phyloP scores from a whole-genome alignment of 2,888 invertebrate species.

The Tetanocera ferruginea region DNA sequence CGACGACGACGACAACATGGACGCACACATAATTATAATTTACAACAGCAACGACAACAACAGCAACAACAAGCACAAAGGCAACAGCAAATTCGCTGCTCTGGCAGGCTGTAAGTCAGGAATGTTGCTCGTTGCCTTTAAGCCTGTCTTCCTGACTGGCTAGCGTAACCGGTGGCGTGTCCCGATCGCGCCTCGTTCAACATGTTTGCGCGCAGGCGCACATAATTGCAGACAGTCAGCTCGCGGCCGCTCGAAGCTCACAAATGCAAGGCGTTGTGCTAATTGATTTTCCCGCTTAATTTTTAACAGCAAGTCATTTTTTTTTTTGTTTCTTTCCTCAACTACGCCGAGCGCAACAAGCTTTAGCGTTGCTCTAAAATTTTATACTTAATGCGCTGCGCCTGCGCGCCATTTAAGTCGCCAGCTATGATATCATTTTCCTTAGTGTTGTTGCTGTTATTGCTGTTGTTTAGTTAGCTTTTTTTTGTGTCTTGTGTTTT shows the following conservation, averaged over 20 bases:
- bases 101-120: background rate
- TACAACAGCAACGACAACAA: constrained; percentile 24
- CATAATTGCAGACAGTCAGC: constrained; percentile 43
- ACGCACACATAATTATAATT: constrained; percentile 38
- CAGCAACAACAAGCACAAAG: too few relatives aligned
- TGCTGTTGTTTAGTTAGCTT: background rate
- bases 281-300: constrained; percentile 58
- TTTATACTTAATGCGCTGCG: background rate
- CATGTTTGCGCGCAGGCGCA: constrained; percentile 27
- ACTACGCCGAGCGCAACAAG: background rate
- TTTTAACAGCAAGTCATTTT: constrained; percentile 53
- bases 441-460: background rate
- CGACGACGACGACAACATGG: background rate
- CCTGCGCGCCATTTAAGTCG: constrained; percentile 6
- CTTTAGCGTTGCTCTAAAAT: background rate
- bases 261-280: constrained; percentile 49
- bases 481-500: background rate
- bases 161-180: constrained; percentile 32
- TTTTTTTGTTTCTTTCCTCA: background rate
- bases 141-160: background rate
- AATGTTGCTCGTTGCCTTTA: background rate
- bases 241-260: constrained; percentile 35
- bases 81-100: constrained; percentile 18
- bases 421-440: background rate
- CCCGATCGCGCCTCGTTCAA: constrained; percentile 15